These are phyloP conservation scores for Darevskia mixta DNA, from an alignment of 2,797 vertebrate genomes.

Conservation along the genomic window DNA sequence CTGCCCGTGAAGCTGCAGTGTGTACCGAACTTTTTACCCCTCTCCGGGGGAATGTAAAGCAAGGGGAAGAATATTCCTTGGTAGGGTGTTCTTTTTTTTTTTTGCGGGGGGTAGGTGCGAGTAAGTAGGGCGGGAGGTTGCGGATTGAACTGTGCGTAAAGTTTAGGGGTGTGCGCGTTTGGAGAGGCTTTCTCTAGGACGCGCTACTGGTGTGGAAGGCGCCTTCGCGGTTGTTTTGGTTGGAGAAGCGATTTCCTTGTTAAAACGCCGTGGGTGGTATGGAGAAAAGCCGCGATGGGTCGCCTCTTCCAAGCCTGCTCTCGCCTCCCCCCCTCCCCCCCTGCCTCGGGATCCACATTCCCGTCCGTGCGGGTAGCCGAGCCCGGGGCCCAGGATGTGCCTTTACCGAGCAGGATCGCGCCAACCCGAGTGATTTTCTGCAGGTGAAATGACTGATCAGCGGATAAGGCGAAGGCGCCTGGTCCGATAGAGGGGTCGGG, in stretches of 20 bases:
- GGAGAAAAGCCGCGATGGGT: neutral
- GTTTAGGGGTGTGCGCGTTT: neutral
- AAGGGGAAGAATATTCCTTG: neutral
- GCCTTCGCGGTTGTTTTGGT: neutral
- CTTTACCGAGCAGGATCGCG: neutral
- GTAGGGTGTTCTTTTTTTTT: neutral
- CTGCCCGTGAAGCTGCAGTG: neutral
- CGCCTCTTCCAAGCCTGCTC: neutral
- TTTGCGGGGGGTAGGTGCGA: neutral
- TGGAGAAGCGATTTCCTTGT: neutral
- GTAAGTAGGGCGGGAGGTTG: neutral
- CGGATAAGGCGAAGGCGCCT: neutral
- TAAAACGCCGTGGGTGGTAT: slow-evolving; percentile 44
- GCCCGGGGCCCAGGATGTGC: neutral
- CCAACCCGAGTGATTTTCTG: neutral
- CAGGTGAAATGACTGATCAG: neutral
- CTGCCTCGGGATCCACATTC: neutral
- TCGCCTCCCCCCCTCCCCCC: neutral
- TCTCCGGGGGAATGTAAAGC: neutral
- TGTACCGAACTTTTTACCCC: neutral
- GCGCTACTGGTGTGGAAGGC: no score
- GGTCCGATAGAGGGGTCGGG: neutral
- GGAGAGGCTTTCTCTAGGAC: neutral
- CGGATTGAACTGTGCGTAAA: slow-evolving; percentile 6
- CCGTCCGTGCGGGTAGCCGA: no score